A percentile compares a stretch with the other conserved stretches of the same genome.
phyloP scores from a whole-genome alignment of 2,113 vertebrate species.

The Fulica atra region DNA sequence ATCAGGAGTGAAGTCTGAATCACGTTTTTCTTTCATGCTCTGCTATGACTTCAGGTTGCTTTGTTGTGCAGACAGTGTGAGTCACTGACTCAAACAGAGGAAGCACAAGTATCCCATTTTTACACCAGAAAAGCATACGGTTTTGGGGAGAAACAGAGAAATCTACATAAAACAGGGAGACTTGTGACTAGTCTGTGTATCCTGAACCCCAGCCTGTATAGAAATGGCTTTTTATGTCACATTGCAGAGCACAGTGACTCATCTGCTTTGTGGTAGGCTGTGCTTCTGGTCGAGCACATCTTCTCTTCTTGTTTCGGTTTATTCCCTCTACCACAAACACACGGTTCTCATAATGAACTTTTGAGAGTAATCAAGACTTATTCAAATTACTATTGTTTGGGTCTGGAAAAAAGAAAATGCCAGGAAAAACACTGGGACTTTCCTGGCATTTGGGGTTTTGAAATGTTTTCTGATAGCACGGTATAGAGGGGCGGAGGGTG shows the following conservation, averaged over 20 bases:
- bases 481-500: neutral
- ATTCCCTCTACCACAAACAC: neutral
- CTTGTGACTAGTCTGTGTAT: neutral
- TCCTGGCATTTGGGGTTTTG: neutral
- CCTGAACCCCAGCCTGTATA: neutral
- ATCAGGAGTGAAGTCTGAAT: slow-evolving; percentile 8
- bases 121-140: neutral
- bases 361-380: neutral
- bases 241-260: neutral
- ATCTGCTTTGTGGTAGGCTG: neutral
- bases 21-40: neutral
- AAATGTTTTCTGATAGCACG: neutral
- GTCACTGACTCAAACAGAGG: neutral
- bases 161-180: neutral
- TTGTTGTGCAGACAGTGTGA: neutral
- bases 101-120: neutral
- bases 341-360: neutral
- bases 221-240: neutral
- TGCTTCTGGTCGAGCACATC: neutral
- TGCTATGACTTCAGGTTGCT: neutral
- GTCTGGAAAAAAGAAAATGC: neutral
- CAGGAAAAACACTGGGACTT: neutral
- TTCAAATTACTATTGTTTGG: neutral
- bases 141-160: neutral
- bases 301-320: neutral